Base-by-base conservation (phyloP, 2,888 invertebrate species). In the Ennomos quercinarius region DNA sequence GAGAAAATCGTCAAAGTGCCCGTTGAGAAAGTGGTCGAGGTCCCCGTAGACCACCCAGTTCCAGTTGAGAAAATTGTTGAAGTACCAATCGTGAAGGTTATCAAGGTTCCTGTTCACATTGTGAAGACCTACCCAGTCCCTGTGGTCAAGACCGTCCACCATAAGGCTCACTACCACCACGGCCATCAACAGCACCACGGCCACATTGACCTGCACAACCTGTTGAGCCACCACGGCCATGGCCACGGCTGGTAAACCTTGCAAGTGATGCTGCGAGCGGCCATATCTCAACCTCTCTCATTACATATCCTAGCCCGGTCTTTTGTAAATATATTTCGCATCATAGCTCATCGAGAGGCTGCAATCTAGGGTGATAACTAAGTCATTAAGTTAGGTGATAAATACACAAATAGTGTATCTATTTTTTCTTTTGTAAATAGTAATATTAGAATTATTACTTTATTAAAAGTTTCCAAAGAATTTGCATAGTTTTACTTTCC, bases 1-100 rank as follows among this genome's bases (percentile, higher is more conserved):
- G 94, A 94, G 72, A 94, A 93, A 76, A 94, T 94, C 62, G 93
- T 94, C 58, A 92, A 93, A 59, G 87, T 94, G 9, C 94, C 93
- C 46, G 88, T 93, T 3, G 94, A 94, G 73, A 94, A 83, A 74
- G 89, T 94, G 40, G 93, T 94, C 9, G 80, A 94, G 12, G 91
- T 94, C 0, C 89, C 87, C 10, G 93, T 94, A 1, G 93, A 93
- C 50, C 91, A 89, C 70, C 94, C 94, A 2, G 93, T 94, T 51
- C 89, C 94, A 0, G 86, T 94, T 45, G 90, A 91, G 72, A 90
- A 72, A 70, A 80, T 92, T 48, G 91, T 92, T 2, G 89, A 94
- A 66, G 92, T 94, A 1, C 94, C 94, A 9, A 70, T 94, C 35
- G 91, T 93, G 47, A 94, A 94, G 66, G 73, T 93, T 43, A 79